These are phyloP conservation scores for Masnerella sp. DNA, from an alignment of 2,888 invertebrate genomes.

Conservation along the genomic window DNA sequence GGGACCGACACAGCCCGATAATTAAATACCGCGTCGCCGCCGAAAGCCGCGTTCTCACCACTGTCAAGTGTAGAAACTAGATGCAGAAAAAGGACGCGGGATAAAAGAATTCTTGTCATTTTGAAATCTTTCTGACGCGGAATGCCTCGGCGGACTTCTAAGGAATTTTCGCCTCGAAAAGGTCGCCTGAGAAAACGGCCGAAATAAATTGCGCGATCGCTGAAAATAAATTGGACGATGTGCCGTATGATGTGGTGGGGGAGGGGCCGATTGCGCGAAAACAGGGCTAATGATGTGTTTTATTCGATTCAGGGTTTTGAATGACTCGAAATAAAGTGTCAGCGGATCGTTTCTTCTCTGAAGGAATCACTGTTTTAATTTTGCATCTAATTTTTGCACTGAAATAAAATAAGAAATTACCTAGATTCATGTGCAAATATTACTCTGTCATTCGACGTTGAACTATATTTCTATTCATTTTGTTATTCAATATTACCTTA, in stretches of 20 bases:
- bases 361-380: too few relatives aligned
- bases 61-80: conserved; percentile 51
- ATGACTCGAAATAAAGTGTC: too few relatives aligned
- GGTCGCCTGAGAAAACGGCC: conserved; percentile 50
- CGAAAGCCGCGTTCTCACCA: conserved; percentile 60
- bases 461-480: too few relatives aligned
- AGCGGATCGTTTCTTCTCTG: too few relatives aligned
- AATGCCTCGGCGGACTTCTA: conserved; percentile 58
- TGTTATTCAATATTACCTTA: too few relatives aligned
- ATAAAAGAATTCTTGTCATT: conserved; percentile 60
- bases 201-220: conserved; percentile 41
- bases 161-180: conserved; percentile 51
- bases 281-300: too few relatives aligned
- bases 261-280: too few relatives aligned
- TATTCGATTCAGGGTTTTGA: too few relatives aligned
- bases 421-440: too few relatives aligned
- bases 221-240: conserved; percentile 38
- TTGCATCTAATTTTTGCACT: too few relatives aligned
- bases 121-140: conserved; percentile 60
- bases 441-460: too few relatives aligned
- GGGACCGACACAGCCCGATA: conserved; percentile 36
- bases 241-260: conserved; percentile 8
- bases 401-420: too few relatives aligned
- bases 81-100: conserved; percentile 54
- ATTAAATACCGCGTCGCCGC: conserved; percentile 57